Base-by-base conservation (phyloP, 2,113 vertebrate species). In the Cranoglanis bouderius region DNA sequence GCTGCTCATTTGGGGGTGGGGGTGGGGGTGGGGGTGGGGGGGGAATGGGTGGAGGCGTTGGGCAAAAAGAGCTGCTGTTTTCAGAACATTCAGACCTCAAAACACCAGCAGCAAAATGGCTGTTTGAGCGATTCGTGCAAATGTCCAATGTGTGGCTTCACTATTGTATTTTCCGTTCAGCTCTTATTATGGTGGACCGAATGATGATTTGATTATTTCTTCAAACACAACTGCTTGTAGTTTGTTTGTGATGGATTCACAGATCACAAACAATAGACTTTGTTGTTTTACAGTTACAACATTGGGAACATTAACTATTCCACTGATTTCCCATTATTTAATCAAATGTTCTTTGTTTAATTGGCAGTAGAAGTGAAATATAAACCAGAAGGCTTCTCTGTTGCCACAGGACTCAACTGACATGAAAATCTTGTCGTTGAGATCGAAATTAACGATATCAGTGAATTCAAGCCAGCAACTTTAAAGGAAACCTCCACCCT, bases 61-160 rank as follows among this genome's bases (percentile, higher is more conserved):
- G 85, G 21, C 53, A 86, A 83, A 86, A 85, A 75, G 55, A 87
- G 72, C 29, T 43, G 61, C 85, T 61, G 88, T 91, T 91, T 89
- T 89, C 46, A 74, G 85, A 91, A 91, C 85, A 87, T 70, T 2
- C 63, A 89, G 88, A 89, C 85, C 85, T 91, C 82, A 91, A 87
- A 91, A 82, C 85, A 89, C 88, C 40, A 87, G 88, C 85, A 61
- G 88, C 82, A 29, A 74, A 89, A 74, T n/a, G 82, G 10, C 82
- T 89, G 85, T 89, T 87, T 86, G 89, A 88, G 81, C 72, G 46
- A 88, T 43, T 46, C 83, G 65, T 83, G 87, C 72, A 78, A 85
- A 87, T 57, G 84, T 88, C 87, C 89, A 88, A 63, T 21, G 67
- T 83, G 87, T 65, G 82, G 70, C 87, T 87, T 86, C 59, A 57